Conservation (phyloP, 1,140 invertebrate genomes). For the Papilio polyxenes region DNA sequence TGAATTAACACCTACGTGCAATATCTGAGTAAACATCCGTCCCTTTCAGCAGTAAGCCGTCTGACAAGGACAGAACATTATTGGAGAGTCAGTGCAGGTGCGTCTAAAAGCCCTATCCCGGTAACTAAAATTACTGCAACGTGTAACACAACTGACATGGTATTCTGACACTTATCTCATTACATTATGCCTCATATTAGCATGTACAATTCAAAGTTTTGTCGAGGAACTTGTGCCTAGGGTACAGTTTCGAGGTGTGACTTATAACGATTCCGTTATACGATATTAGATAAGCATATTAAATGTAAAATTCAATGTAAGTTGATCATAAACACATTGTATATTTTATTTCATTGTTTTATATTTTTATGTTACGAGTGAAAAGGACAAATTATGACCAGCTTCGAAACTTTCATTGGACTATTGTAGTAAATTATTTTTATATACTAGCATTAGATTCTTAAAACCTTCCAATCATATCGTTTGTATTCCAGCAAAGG, state of each 20-base stretch:
- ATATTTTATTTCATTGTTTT: neutral
- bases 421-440: too few relatives aligned
- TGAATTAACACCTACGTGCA: slow-evolving; percentile 60
- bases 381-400: neutral
- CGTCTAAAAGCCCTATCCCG: slow-evolving; percentile 44
- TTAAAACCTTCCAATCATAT: too few relatives aligned
- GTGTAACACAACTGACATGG: slow-evolving; percentile 32
- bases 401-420: too few relatives aligned
- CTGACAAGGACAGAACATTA: slow-evolving; percentile 47
- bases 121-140: slow-evolving; percentile 52
- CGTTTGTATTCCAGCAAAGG: too few relatives aligned
- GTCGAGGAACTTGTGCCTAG: slow-evolving; percentile 42
- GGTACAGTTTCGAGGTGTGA: slow-evolving; percentile 63
- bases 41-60: slow-evolving; percentile 44
- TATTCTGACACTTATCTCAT: slow-evolving; percentile 44
- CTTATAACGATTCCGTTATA: slow-evolving; percentile 64
- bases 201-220: neutral
- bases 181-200: slow-evolving; percentile 13
- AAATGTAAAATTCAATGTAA: slow-evolving; percentile 16
- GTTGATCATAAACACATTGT: neutral
- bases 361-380: neutral
- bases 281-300: slow-evolving; percentile 55
- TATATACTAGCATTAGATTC: too few relatives aligned
- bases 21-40: slow-evolving; percentile 43
- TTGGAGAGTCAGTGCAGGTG: slow-evolving; percentile 60